Conservation (phyloP, 1,140 invertebrate species). For the Cylas formicarius region DNA sequence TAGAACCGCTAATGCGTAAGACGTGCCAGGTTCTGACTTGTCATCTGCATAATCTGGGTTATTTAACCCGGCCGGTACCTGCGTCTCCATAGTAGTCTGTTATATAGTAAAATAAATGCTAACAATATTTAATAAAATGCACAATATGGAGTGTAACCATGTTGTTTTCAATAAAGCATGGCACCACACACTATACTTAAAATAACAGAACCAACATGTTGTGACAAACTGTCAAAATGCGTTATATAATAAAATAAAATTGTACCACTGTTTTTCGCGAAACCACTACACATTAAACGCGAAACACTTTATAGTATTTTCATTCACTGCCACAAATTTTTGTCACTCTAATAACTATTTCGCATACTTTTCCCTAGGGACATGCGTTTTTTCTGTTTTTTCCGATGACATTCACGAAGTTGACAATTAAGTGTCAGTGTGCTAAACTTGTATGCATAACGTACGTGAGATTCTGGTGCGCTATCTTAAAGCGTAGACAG, state of each 20-base stretch:
- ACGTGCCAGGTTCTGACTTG: conserved; percentile 26
- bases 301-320: too few species aligned
- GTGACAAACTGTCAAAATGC: too few species aligned
- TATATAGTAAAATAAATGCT: conserved; percentile 12
- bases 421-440: too few species aligned
- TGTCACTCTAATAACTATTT: too few species aligned
- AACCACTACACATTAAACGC: conserved; percentile 17
- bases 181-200: conserved; percentile 12
- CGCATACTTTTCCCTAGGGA: too few species aligned
- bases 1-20: conserved; percentile 39
- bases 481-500: too few species aligned
- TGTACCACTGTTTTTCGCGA: conserved; percentile 1
- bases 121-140: conserved; percentile 25
- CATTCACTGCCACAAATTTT: too few species aligned
- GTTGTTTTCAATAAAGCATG: conserved; percentile 39
- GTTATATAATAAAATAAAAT: conserved; percentile 12
- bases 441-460: too few species aligned
- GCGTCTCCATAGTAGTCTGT: conserved; percentile 29
- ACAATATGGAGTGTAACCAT: conserved; percentile 40
- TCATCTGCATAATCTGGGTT: conserved; percentile 20
- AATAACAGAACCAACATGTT: too few species aligned
- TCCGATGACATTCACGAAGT: too few species aligned
- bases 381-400: too few species aligned
- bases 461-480: too few species aligned
- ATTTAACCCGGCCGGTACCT: conserved; percentile 20